Percentiles rank a stretch among this genome's conserved stretches.
phyloP scores from a whole-genome alignment of 1,140 invertebrate genomes.

The Fopius arisanus region DNA sequence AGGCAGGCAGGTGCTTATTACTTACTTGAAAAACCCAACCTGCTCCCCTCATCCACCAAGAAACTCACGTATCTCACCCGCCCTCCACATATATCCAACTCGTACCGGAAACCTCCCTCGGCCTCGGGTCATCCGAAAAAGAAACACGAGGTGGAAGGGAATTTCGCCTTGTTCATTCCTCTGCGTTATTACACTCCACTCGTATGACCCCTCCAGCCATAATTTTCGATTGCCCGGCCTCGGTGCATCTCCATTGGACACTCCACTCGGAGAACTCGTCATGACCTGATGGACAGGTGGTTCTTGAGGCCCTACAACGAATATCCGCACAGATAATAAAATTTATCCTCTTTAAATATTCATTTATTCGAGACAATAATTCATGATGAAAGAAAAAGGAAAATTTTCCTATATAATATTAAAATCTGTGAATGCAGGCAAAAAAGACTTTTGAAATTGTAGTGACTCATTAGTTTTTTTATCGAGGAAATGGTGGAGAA shows the following conservation, averaged over 20 bases:
- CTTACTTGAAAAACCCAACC: constrained; percentile 47
- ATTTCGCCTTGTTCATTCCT: neutral
- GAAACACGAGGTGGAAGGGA: neutral
- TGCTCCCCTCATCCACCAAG: constrained; percentile 32
- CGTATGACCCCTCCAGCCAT: neutral
- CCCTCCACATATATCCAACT: constrained; percentile 44
- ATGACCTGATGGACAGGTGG: neutral
- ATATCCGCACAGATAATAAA: too few species aligned
- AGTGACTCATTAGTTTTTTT: neutral
- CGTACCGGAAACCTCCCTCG: constrained; percentile 54
- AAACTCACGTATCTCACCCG: constrained; percentile 24
- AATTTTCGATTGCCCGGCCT: neutral
- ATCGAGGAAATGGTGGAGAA: neutral
- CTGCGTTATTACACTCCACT: neutral
- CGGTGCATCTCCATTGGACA: neutral
- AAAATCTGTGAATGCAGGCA: too few species aligned
- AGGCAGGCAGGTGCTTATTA: constrained; percentile 65
- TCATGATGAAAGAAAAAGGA: neutral
- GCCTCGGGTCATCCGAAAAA: constrained; percentile 49
- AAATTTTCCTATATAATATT: neutral
- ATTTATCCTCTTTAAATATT: too few species aligned
- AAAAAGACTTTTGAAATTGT: too few species aligned
- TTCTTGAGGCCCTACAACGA: neutral
- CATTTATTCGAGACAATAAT: neutral
- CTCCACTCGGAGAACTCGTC: neutral